Evolutionary conservation across 2,797 vertebrate genomes (phyloP), one percentile per base, ranked within the genome.

Genomic region (Sphenodon punctatus): DNA sequence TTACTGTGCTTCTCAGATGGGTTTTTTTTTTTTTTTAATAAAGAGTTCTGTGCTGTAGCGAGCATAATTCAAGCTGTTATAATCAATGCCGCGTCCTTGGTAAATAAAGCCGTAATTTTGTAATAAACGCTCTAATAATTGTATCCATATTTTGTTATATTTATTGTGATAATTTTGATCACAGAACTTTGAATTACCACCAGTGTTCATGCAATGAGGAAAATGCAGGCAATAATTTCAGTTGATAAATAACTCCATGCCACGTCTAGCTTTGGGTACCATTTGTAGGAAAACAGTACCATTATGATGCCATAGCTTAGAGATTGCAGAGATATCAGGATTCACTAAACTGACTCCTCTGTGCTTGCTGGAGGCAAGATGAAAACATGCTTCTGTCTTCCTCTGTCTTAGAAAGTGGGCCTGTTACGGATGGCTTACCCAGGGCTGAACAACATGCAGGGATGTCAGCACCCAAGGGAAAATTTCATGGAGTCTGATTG

Each of bases 11-110:
- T 63, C 81, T 89, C 68, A 68, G 68, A 93, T 43, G 49, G 66
- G 27, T 85, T n/a, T n/a, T n/a, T n/a, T n/a, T n/a, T n/a, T n/a
- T n/a, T n/a, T n/a, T 89, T 86, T 66, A 69, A 84, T 70, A 75
- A 67, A 67, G 41, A 79, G 11, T 67, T 74, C 36, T n/a, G 25
- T 53, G 41, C 65, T 82, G 49, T 46, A 72, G 25, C 82, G 88
- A 86, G 71, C 64, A 74, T 80, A 90, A 89, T 75, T 86, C 60
- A 75, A 85, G 46, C 72, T 80, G 59, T 45, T 91, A 79, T 83
- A 91, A 92, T 89, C 88, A 89, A 67, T 22, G 8, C 10, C 12
- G 19, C 51, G 67, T 85, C 71, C 61, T 86, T 87, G 79, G 84
- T 90, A 92, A 92, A 90, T 86, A 92, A 86, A 87, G 17, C 67